These are phyloP conservation scores for Sinocyclocheilus maitianheensis DNA, from an alignment of 2,113 vertebrate species.

Conservation along the genomic window DNA sequence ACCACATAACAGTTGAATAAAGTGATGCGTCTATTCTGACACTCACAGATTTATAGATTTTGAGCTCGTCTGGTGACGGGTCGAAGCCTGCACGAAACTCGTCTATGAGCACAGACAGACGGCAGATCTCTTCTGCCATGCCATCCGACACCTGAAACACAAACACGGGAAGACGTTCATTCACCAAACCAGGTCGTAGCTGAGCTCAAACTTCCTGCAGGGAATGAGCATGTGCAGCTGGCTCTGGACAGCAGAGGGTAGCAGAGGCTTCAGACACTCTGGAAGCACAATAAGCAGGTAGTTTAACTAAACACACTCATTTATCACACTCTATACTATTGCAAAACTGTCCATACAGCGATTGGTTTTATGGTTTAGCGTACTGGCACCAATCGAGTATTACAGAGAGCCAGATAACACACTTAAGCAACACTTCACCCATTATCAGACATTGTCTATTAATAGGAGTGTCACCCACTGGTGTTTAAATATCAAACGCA, in stretches of 20 bases:
- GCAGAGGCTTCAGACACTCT: constrained; percentile 91
- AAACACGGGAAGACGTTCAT: constrained; percentile 26
- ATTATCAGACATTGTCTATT: not conserved
- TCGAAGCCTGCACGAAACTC: constrained; percentile 93
- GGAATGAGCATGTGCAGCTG: constrained; percentile 86
- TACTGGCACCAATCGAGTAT: not conserved
- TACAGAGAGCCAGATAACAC: too few species aligned
- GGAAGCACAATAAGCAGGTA: constrained; percentile 32
- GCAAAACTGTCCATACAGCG: not conserved
- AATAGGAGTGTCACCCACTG: not conserved
- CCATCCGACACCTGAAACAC: constrained; percentile 87
- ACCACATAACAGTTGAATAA: too few species aligned
- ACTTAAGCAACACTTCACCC: not conserved
- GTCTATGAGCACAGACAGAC: constrained; percentile 89
- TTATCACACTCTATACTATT: not conserved
- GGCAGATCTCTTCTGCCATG: constrained; percentile 95
- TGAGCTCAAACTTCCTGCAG: constrained; percentile 92
- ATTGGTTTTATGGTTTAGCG: not conserved
- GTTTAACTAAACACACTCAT: not conserved
- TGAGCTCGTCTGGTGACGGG: constrained; percentile 86
- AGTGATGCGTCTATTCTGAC: not conserved
- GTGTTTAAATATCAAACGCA: not conserved
- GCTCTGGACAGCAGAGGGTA: constrained; percentile 82
- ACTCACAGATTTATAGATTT: constrained; percentile 91
- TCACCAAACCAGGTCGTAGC: constrained; percentile 77